Percentiles rank a stretch among this genome's conserved stretches.
Evolutionary conservation across 2,797 vertebrate genomes (phyloP).

Genomic region (Sebastes flavidus): DNA sequence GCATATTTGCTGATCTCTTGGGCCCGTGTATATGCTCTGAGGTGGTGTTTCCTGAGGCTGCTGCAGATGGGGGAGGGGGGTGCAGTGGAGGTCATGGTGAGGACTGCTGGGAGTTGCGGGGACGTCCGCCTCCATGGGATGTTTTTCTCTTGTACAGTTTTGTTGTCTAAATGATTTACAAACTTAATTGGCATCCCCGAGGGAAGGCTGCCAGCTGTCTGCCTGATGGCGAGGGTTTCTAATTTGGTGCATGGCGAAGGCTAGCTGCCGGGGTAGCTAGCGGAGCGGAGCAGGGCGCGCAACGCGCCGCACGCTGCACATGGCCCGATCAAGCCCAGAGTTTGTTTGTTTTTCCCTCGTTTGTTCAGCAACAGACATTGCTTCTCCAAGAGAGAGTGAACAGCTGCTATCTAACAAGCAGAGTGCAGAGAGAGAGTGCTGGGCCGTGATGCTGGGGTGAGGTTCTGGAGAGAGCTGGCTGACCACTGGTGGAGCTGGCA

Average conservation of each 20-base stretch:
- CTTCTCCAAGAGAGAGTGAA: slow-evolving; percentile 60
- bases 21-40: slow-evolving; percentile 60
- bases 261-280: slow-evolving; percentile 77
- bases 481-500: slow-evolving; percentile 41
- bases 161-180: slow-evolving; percentile 90
- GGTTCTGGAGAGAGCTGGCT: slow-evolving; percentile 39
- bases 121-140: slow-evolving; percentile 74
- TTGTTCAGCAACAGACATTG: slow-evolving; percentile 72
- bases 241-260: slow-evolving; percentile 80
- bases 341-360: slow-evolving; percentile 79
- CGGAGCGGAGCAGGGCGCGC: slow-evolving; percentile 72
- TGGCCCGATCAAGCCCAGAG: slow-evolving; percentile 62
- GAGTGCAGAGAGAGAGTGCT: slow-evolving; percentile 51
- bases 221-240: slow-evolving; percentile 84
- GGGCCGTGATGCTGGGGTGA: slow-evolving; percentile 32
- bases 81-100: slow-evolving; percentile 67
- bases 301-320: slow-evolving; percentile 57
- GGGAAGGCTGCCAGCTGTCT: slow-evolving; percentile 86
- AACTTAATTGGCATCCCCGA: slow-evolving; percentile 88
- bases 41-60: slow-evolving; percentile 74
- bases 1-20: slow-evolving; percentile 76
- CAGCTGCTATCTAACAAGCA: slow-evolving; percentile 75
- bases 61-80: slow-evolving; percentile 76
- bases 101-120: slow-evolving; percentile 77
- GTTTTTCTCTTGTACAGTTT: slow-evolving; percentile 86